Conservation (phyloP, 2,797 vertebrate genomes). For the Gymnocypris eckloni region DNA sequence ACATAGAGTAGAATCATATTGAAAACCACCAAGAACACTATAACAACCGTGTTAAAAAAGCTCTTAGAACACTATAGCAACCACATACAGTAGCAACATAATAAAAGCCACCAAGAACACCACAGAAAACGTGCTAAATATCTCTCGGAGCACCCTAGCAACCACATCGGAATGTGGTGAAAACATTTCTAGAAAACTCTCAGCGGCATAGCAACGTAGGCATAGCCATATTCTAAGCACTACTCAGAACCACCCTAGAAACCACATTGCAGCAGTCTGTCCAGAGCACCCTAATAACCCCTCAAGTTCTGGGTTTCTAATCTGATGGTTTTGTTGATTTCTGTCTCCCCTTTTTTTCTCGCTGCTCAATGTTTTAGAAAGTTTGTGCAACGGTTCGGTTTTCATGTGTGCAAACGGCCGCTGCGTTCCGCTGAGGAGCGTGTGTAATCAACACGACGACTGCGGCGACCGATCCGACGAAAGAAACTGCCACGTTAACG, state of each 20-base stretch:
- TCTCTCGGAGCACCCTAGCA: no score
- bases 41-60: not conserved
- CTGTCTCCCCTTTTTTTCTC: slow-evolving; percentile 21
- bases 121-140: no score
- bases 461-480: slow-evolving; percentile 95
- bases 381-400: slow-evolving; percentile 85
- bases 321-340: slow-evolving; percentile 8
- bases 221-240: not conserved
- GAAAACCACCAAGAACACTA: not conserved
- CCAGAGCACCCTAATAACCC: not conserved
- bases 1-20: no score
- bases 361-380: slow-evolving; percentile 74
- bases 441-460: slow-evolving; percentile 90
- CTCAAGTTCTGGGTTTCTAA: not conserved
- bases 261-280: not conserved
- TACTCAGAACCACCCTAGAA: not conserved
- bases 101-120: not conserved
- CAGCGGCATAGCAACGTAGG: not conserved
- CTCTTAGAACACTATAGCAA: not conserved
- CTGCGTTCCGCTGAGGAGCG: slow-evolving; percentile 85
- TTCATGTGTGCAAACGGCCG: slow-evolving; percentile 93
- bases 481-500: slow-evolving; percentile 91
- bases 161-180: not conserved
- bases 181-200: not conserved
- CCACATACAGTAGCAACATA: not conserved